phyloP scores from a whole-genome alignment of 1,140 invertebrate species.

The Euwallacea similis region DNA sequence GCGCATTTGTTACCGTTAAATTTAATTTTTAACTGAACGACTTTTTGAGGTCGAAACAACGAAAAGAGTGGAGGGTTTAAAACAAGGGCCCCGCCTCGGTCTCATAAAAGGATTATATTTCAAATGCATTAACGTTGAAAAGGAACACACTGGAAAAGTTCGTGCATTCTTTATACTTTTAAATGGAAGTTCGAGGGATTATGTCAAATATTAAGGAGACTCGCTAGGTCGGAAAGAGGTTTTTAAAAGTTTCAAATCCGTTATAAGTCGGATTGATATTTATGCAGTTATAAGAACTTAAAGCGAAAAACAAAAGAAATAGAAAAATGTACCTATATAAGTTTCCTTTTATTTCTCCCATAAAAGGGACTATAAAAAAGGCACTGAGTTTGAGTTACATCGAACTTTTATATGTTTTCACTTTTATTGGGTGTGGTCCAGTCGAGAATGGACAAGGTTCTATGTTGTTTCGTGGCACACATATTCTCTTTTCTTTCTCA shows the following conservation, averaged over 20 bases:
- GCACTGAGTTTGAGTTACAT: no score
- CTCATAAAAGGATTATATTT: conserved; percentile 8
- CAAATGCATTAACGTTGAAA: conserved; percentile 9
- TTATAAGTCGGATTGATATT: no score
- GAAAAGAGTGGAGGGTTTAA: no score
- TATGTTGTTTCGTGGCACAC: conserved; percentile 79
- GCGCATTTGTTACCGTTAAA: background rate
- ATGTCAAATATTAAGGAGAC: conserved; percentile 8
- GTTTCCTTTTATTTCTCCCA: no score
- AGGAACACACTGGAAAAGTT: conserved; percentile 7
- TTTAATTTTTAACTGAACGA: background rate
- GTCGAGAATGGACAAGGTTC: conserved; percentile 77
- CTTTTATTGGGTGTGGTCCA: conserved; percentile 78
- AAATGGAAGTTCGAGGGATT: conserved; percentile 14
- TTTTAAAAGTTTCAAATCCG: conserved; percentile 1
- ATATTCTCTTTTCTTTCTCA: conserved; percentile 52
- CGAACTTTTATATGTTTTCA: no score
- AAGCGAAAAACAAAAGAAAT: no score
- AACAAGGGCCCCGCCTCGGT: no score
- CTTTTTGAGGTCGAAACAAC: background rate
- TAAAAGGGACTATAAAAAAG: no score
- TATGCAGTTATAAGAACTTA: no score
- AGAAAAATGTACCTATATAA: no score
- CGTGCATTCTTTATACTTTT: conserved; percentile 18
- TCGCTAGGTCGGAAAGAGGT: background rate